Percentiles rank a stretch among this genome's conserved stretches.
These are phyloP conservation scores for Limosa lapponica DNA, from an alignment of 2,797 vertebrate species.

Conservation along the genomic window DNA sequence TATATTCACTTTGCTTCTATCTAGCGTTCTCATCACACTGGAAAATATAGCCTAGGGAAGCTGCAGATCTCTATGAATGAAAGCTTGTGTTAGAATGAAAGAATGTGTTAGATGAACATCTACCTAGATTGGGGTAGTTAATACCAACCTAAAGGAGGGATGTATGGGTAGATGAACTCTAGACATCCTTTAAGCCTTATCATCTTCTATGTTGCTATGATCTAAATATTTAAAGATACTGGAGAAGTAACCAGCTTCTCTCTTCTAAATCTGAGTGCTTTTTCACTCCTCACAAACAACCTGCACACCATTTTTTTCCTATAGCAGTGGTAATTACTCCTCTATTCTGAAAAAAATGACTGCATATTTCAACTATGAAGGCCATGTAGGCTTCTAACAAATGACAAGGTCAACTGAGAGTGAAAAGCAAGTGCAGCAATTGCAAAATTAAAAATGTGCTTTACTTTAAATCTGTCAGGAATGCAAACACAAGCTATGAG, in stretches of 20 bases:
- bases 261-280: neutral
- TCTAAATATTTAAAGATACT: neutral
- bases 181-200: neutral
- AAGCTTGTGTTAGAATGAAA: neutral
- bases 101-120: neutral
- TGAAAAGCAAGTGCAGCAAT: neutral
- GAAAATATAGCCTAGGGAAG: neutral
- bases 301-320: neutral
- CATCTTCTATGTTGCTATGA: neutral
- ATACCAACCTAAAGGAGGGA: neutral
- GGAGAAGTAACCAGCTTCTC: neutral
- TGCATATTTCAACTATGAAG: neutral
- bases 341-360: neutral
- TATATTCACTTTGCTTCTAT: neutral
- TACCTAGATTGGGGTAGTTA: neutral
- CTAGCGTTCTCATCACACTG: neutral
- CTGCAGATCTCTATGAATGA: neutral
- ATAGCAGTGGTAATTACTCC: neutral
- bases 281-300: rapidly evolving
- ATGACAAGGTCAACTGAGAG: neutral
- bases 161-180: neutral
- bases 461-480: neutral
- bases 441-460: slow-evolving; percentile 17
- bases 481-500: neutral
- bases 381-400: neutral